These are phyloP conservation scores for Cryptoblepharus egeriae DNA, from an alignment of 2,797 vertebrate genomes.

Conservation along the genomic window DNA sequence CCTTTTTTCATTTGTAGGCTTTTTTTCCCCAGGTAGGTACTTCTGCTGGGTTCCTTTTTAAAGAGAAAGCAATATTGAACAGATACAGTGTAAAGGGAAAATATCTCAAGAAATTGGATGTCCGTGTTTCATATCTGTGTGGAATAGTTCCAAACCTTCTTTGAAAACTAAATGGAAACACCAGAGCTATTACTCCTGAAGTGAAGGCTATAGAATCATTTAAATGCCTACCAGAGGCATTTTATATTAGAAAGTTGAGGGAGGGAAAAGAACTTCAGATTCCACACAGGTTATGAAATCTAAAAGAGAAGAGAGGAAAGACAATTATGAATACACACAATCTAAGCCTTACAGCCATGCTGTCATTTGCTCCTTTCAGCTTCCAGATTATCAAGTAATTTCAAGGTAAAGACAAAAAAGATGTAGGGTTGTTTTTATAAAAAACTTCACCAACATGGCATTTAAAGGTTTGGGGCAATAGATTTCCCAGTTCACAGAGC, in stretches of 20 bases:
- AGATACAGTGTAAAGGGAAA: conserved; percentile 33
- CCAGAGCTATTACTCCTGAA: conserved; percentile 36
- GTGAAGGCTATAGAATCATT: conserved; percentile 31
- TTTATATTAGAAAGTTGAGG: conserved; percentile 30
- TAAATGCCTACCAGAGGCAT: conserved; percentile 29
- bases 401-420: conserved; percentile 6
- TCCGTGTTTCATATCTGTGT: conserved; percentile 25
- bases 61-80: conserved; percentile 29
- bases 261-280: conserved; percentile 28
- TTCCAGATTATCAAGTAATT: conserved; percentile 18
- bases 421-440: background rate
- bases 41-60: conserved; percentile 3
- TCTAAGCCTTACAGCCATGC: background rate
- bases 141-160: conserved; percentile 47
- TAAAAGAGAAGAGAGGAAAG: conserved; percentile 37
- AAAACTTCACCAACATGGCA: background rate
- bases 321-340: conserved; percentile 10
- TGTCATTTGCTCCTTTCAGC: conserved; percentile 17
- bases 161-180: conserved; percentile 47
- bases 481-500: background rate
- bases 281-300: conserved; percentile 10
- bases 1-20: too few species aligned
- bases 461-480: conserved; percentile 33
- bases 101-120: conserved; percentile 35
- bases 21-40: background rate